Conservation (phyloP, 35 echinoderm and acorn worm species). For the Apostichopus californicus region DNA sequence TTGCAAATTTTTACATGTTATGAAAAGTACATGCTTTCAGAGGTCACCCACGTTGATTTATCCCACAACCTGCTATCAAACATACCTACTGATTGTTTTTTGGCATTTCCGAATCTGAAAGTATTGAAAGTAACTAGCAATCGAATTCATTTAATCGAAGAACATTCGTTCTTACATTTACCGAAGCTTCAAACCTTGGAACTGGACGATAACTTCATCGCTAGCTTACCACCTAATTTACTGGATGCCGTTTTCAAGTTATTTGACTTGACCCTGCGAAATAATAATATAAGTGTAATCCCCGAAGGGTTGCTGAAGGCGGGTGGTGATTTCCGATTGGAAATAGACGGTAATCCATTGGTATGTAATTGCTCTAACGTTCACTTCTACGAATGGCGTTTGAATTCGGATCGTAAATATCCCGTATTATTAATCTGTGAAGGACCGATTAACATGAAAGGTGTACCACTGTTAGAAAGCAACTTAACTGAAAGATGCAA, state of each 20-base stretch:
- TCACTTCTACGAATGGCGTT: background rate
- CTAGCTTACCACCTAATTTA: background rate
- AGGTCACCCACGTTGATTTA: background rate
- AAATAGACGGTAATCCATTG: background rate
- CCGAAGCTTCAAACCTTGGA: background rate
- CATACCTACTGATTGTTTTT: background rate
- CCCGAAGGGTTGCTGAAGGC: background rate
- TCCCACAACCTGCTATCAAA: background rate
- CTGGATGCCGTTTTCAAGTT: background rate
- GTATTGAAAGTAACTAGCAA: background rate
- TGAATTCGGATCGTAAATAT: background rate
- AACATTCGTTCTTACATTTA: background rate
- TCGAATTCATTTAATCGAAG: background rate
- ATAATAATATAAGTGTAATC: background rate
- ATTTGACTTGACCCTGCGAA: background rate
- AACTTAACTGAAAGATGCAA: no score
- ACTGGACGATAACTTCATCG: background rate
- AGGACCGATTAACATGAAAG: background rate
- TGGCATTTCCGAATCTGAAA: background rate
- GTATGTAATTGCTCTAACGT: background rate
- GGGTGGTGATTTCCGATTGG: background rate
- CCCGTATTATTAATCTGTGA: background rate
- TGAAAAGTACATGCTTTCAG: background rate
- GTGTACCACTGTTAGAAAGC: background rate
- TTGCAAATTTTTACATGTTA: background rate